Percentiles rank a stretch among this genome's conserved stretches.
Conservation (phyloP, 2,797 vertebrate genomes). For the Oophaga sylvatica region DNA sequence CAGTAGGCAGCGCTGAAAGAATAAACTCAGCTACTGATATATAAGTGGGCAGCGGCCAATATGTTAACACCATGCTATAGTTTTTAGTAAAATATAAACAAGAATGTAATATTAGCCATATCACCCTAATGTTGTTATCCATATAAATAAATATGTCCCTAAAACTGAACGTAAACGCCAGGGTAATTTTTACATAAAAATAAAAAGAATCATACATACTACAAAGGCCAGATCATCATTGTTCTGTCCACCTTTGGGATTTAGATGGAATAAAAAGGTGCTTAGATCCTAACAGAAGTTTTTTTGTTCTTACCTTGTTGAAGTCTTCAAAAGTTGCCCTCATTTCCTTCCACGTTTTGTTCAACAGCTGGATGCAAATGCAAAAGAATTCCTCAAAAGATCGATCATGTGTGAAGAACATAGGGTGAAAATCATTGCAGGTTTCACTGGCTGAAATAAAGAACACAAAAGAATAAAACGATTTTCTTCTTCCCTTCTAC, state of each 20-base stretch:
- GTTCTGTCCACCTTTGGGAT: not conserved
- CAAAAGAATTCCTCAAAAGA: constrained; percentile 98
- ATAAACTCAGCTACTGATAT: too few relatives aligned
- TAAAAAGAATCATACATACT: not conserved
- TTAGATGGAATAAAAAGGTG: not conserved
- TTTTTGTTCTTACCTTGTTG: constrained; percentile 85
- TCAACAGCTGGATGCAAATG: constrained; percentile 97
- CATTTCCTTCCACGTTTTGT: constrained; percentile 99
- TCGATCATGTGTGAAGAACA: constrained; percentile 98
- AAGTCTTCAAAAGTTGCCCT: constrained; percentile 98
- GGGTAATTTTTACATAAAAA: not conserved
- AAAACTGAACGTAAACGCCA: not conserved
- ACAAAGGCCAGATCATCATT: not conserved
- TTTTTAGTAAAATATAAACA: too few relatives aligned
- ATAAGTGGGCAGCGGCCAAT: too few relatives aligned
- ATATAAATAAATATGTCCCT: too few relatives aligned
- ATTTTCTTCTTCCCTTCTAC: not conserved
- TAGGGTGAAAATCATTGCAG: constrained; percentile 97
- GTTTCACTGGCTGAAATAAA: constrained; percentile 91
- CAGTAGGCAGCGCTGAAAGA: too few relatives aligned
- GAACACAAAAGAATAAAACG: not conserved
- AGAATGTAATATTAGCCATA: too few relatives aligned
- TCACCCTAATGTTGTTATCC: too few relatives aligned
- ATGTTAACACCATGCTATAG: too few relatives aligned
- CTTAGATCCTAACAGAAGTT: not conserved